Evolutionary conservation across 2,888 invertebrate genomes (phyloP), one percentile per base, ranked within the genome.

Genomic region (Tipula confusa): DNA sequence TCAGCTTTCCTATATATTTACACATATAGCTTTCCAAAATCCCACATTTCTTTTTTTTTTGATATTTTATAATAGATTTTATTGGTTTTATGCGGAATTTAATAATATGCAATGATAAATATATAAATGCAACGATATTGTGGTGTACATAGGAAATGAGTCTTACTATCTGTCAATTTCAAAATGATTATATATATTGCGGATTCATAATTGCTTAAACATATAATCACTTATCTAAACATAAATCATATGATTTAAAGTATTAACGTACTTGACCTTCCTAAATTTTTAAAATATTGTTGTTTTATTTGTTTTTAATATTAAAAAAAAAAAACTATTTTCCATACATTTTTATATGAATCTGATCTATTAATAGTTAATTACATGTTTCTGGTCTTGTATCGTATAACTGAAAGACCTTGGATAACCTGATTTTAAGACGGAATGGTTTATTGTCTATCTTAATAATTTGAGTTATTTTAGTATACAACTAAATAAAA

Each of bases 391-490:
- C 64, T 64, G 64, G 24, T 64, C 64, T 64, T 64, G 24, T 24
- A 3, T 64, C 24, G 18, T 24, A 64, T 7, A 24, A 64, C 24
- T 64, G 18, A 64, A 64, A 64, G 64, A 64, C 64, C 64, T 64
- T 64, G 64, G 64, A 64, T 64, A 64, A 64, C 64, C 64, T 64
- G 64, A 64, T 64, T 64, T 64, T 64, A 64, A 64, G 24, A 64
- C 64, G 64, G 64, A 64, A 64, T 64, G 64, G 9, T 64, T 24
- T 64, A 43, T 15, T 43, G 43, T 18, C 11, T 64, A 24, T 64
- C 64, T 43, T 15, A 43, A 18, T 5, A 43, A 15, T 9, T 33
- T 33, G 4, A 9, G 33, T 33, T 33, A 33, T 33, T 33, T 33
- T 33, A 11, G 11, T 33, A 33, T 33, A n/a, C n/a, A n/a, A n/a